Conservation (phyloP, 1,140 invertebrate genomes). For the Stegodyphus dumicola region DNA sequence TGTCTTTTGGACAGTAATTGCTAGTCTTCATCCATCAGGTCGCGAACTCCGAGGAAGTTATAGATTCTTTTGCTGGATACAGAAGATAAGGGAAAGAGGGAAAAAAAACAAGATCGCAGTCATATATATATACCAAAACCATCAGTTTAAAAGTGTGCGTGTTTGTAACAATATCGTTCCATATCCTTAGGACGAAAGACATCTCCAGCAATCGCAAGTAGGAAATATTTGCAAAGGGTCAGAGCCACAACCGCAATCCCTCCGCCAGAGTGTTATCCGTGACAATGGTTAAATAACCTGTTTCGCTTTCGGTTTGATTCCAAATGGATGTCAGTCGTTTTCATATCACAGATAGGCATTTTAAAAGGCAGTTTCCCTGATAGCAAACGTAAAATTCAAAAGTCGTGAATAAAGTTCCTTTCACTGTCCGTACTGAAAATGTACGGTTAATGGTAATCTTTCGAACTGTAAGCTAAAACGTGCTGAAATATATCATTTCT, state of each 20-base stretch:
- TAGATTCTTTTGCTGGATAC: neutral
- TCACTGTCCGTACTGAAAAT: neutral
- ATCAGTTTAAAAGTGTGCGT: conserved; percentile 14
- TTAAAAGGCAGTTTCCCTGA: neutral
- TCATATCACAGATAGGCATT: conserved; percentile 22
- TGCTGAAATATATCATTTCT: neutral
- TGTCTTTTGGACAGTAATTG: conserved; percentile 35
- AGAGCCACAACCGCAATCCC: neutral
- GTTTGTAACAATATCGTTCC: conserved; percentile 7
- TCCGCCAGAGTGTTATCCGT: neutral
- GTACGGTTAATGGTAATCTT: neutral
- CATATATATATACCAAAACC: conserved; percentile 7
- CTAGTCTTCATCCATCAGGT: conserved; percentile 36
- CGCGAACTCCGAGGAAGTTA: conserved; percentile 35
- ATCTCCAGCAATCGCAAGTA: neutral
- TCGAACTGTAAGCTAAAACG: neutral
- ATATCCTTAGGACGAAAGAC: neutral
- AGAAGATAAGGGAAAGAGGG: conserved; percentile 10
- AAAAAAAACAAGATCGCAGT: neutral
- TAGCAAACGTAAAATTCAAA: neutral
- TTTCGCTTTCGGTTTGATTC: conserved; percentile 10
- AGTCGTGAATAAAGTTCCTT: conserved; percentile 13
- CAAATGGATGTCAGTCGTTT: conserved; percentile 31
- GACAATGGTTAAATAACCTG: conserved; percentile 49
- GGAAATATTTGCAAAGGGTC: conserved; percentile 26